These are phyloP conservation scores for Charanyca ferruginea DNA, from an alignment of 2,888 invertebrate species.

Conservation along the genomic window DNA sequence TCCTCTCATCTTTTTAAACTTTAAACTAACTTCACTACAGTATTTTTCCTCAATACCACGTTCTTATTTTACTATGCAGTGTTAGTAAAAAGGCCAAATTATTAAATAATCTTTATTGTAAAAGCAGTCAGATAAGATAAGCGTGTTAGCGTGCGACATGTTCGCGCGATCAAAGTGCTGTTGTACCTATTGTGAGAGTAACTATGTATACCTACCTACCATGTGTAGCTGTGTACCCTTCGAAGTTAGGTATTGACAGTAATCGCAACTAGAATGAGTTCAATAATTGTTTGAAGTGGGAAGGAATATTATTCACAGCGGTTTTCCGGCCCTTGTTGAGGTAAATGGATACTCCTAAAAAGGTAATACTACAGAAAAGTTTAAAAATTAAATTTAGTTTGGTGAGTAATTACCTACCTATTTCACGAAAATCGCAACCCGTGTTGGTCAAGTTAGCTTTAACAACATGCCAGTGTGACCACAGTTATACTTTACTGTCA, in stretches of 20 bases:
- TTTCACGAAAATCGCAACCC: slow-evolving; percentile 23
- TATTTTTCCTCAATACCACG: not conserved
- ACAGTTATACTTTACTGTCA: not conserved
- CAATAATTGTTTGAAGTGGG: not conserved
- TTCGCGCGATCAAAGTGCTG: not conserved
- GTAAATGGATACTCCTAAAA: slow-evolving; percentile 10
- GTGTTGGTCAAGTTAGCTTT: too few relatives aligned
- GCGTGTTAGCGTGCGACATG: not conserved
- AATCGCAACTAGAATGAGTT: not conserved
- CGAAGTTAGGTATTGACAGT: too few relatives aligned
- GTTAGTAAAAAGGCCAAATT: slow-evolving; percentile 13
- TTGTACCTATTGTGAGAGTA: not conserved
- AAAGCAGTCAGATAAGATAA: slow-evolving; percentile 30
- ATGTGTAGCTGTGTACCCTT: not conserved
- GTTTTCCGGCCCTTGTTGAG: slow-evolving; percentile 2
- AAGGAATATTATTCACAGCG: not conserved
- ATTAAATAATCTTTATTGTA: slow-evolving; percentile 45
- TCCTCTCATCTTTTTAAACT: too few relatives aligned
- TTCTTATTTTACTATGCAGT: not conserved
- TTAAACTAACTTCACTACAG: not conserved
- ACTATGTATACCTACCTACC: not conserved
- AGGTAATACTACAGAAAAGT: slow-evolving; percentile 12
- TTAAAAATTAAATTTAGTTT: slow-evolving; percentile 24
- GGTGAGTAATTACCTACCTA: slow-evolving; percentile 26
- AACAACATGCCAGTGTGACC: not conserved